Conservation (phyloP, 1,140 invertebrate species). For the Saccostrea cuccullata region DNA sequence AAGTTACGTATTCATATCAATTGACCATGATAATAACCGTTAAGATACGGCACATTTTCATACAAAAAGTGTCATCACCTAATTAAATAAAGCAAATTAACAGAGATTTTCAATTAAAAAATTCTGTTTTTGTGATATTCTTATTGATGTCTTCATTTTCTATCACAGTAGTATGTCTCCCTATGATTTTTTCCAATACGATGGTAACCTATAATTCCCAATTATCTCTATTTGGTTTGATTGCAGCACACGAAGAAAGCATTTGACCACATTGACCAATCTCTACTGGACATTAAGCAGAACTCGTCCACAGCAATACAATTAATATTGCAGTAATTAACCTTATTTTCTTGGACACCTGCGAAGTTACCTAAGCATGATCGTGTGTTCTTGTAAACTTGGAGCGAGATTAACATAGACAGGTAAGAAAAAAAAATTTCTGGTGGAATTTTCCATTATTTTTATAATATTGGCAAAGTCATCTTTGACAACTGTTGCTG, state of each 20-base stretch:
- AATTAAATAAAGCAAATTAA: too few relatives aligned
- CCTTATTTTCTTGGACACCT: conserved; percentile 19
- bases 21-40: too few relatives aligned
- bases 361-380: not conserved
- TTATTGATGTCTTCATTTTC: not conserved
- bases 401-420: not conserved
- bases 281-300: conserved; percentile 3
- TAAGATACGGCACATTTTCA: too few relatives aligned
- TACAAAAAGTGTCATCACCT: too few relatives aligned
- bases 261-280: not conserved
- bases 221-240: not conserved
- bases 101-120: too few relatives aligned
- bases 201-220: not conserved
- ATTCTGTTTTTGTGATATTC: not conserved
- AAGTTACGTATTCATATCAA: too few relatives aligned
- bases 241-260: not conserved
- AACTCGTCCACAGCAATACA: not conserved
- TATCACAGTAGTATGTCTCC: not conserved
- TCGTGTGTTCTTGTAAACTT: not conserved
- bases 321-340: not conserved
- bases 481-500: not conserved
- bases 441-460: not conserved
- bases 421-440: not conserved
- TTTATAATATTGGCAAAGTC: not conserved
- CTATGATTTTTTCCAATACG: not conserved